Evolutionary conservation across 2,797 vertebrate genomes (phyloP).

Genomic region (Adelosebastes latens): DNA sequence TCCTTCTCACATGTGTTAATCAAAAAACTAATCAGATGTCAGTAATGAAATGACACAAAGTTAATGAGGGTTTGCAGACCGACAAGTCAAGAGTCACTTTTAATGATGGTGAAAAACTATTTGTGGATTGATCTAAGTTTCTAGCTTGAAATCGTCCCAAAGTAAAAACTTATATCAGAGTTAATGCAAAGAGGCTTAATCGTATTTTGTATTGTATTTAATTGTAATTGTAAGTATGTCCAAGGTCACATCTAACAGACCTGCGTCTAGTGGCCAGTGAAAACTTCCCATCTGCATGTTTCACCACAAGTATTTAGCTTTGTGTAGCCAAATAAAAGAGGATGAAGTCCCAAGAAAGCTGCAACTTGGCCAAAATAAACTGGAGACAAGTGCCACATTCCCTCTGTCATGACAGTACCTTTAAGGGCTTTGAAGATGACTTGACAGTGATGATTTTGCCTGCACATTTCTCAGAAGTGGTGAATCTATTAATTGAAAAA

Average conservation of each 20-base stretch:
- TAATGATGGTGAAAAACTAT: constrained; percentile 8
- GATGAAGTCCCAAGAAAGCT: constrained; percentile 49
- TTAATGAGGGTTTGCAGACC: constrained; percentile 42
- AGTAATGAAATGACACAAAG: constrained; percentile 42
- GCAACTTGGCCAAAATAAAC: constrained; percentile 62
- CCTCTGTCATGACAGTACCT: constrained; percentile 14
- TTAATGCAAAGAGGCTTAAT: constrained; percentile 25
- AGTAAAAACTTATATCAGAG: constrained; percentile 12
- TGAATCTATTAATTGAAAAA: not conserved
- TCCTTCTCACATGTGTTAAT: constrained; percentile 66
- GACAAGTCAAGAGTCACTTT: constrained; percentile 4
- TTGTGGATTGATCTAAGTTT: constrained; percentile 7
- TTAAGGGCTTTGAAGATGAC: not conserved
- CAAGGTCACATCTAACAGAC: constrained; percentile 28
- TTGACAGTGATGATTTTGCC: not conserved
- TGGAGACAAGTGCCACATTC: constrained; percentile 24
- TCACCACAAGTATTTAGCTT: constrained; percentile 44
- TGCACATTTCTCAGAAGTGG: not conserved
- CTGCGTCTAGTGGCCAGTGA: constrained; percentile 14
- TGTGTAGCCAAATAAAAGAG: constrained; percentile 57
- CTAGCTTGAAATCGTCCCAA: not conserved
- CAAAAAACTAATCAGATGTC: constrained; percentile 56
- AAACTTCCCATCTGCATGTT: constrained; percentile 48
- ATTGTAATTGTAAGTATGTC: constrained; percentile 8
- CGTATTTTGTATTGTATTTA: not conserved